phyloP scores from a whole-genome alignment of 2,888 invertebrate genomes.

The Lacanobia oleracea region DNA sequence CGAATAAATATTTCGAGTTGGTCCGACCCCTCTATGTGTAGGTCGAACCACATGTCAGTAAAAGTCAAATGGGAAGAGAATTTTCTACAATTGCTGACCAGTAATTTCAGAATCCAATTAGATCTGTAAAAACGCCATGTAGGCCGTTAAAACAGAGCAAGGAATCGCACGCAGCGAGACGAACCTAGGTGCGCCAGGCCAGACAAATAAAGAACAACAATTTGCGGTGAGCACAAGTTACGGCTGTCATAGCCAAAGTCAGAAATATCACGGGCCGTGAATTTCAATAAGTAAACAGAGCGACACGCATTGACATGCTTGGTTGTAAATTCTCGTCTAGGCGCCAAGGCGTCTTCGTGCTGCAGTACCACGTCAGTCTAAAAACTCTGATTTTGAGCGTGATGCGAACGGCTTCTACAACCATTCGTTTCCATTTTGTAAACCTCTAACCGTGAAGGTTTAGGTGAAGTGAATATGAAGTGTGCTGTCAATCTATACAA shows the following conservation, averaged over 20 bases:
- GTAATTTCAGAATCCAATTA: background rate
- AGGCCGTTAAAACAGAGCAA: background rate
- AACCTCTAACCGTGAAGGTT: too few species aligned
- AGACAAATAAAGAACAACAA: background rate
- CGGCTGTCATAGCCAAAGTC: background rate
- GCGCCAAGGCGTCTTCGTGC: background rate
- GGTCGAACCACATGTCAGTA: background rate
- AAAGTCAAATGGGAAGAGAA: background rate
- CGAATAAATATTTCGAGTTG: background rate
- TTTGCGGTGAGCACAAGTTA: background rate
- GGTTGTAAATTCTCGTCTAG: background rate
- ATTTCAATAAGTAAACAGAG: background rate
- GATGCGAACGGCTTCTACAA: background rate
- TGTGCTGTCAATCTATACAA: too few species aligned
- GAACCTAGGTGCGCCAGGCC: background rate
- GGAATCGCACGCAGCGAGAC: background rate
- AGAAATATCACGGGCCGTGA: background rate
- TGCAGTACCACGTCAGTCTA: background rate
- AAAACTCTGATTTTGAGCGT: too few species aligned
- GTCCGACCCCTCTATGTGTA: background rate
- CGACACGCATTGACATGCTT: background rate
- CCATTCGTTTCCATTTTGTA: too few species aligned
- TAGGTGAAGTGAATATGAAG: too few species aligned
- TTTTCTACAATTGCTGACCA: background rate
- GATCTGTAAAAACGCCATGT: conserved; percentile 1